phyloP scores from a whole-genome alignment of 1,140 invertebrate genomes.

The Atta texana region DNA sequence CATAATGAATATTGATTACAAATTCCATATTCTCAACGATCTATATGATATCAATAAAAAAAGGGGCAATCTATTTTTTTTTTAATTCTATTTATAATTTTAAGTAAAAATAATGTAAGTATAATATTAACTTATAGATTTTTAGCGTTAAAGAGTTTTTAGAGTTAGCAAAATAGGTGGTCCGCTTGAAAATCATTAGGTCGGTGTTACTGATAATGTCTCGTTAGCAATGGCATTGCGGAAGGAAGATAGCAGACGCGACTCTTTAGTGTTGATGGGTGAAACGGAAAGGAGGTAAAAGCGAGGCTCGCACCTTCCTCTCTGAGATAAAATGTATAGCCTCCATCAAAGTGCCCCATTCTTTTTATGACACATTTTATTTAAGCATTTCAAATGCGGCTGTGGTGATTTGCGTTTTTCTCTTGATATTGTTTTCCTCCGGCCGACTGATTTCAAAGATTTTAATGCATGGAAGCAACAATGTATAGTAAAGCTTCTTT shows the following conservation, averaged over 20 bases:
- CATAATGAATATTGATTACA: neutral
- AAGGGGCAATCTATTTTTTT: neutral
- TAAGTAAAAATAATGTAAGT: neutral
- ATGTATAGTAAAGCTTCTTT: conserved; percentile 63
- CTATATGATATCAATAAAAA: neutral
- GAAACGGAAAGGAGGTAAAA: conserved; percentile 69
- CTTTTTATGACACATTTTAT: conserved; percentile 80
- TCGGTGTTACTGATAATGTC: conserved; percentile 77
- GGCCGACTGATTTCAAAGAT: conserved; percentile 56
- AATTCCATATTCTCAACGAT: neutral
- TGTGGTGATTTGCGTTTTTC: conserved; percentile 58
- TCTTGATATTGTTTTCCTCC: conserved; percentile 37
- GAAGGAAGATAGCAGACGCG: conserved; percentile 73
- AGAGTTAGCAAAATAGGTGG: conserved; percentile 59
- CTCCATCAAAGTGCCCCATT: conserved; percentile 77
- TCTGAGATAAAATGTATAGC: conserved; percentile 79
- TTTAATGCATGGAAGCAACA: conserved; percentile 69
- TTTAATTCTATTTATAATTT: conserved; percentile 11
- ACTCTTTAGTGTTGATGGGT: conserved; percentile 74
- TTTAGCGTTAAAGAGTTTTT: neutral
- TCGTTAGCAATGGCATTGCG: conserved; percentile 66
- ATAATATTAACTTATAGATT: neutral
- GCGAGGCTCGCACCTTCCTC: conserved; percentile 56
- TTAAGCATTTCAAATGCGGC: conserved; percentile 74
- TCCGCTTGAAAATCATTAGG: conserved; percentile 82